These are phyloP conservation scores for Caenorhabditis uteleia DNA, from an alignment of 2,888 invertebrate species.

Conservation along the genomic window DNA sequence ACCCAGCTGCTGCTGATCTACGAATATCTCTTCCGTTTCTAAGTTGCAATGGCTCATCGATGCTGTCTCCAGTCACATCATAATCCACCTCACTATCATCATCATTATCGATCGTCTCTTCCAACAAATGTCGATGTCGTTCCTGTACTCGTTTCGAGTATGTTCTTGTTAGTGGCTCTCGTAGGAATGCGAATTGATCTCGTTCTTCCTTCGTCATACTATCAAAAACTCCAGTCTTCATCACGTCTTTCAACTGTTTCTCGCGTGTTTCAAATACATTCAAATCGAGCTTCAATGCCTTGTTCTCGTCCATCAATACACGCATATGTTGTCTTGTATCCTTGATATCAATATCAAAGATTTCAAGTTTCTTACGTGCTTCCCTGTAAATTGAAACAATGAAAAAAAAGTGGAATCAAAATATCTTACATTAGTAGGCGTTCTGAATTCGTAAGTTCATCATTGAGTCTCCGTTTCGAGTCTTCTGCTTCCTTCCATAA, in stretches of 20 bases:
- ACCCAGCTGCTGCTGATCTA: conserved; percentile 15
- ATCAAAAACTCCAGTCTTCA: conserved; percentile 42
- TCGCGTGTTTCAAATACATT: conserved; percentile 42
- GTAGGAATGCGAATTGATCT: conserved; percentile 31
- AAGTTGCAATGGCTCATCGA: conserved; percentile 26
- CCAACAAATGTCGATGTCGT: conserved; percentile 25
- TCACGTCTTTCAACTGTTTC: conserved; percentile 42
- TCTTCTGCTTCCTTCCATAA: conserved; percentile 36
- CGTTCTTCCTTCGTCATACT: conserved; percentile 39
- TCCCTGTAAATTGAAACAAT: conserved; percentile 17
- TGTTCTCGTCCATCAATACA: conserved; percentile 42
- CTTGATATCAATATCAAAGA: conserved; percentile 42
- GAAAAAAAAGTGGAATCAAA: neutral
- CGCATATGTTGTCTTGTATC: conserved; percentile 51
- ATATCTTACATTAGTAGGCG: conserved; percentile 16
- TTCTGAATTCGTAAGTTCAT: conserved; percentile 17
- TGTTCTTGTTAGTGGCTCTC: conserved; percentile 27
- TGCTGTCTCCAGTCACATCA: conserved; percentile 45
- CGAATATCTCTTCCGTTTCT: conserved; percentile 23
- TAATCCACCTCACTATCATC: conserved; percentile 49
- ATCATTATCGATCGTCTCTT: conserved; percentile 28
- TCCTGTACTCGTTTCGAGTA: conserved; percentile 35
- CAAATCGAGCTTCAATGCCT: conserved; percentile 44
- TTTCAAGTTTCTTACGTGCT: conserved; percentile 24
- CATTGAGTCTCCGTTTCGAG: conserved; percentile 14